These are phyloP conservation scores for Capromys pilorides DNA, from an alignment of 2,797 vertebrate genomes.

Conservation along the genomic window DNA sequence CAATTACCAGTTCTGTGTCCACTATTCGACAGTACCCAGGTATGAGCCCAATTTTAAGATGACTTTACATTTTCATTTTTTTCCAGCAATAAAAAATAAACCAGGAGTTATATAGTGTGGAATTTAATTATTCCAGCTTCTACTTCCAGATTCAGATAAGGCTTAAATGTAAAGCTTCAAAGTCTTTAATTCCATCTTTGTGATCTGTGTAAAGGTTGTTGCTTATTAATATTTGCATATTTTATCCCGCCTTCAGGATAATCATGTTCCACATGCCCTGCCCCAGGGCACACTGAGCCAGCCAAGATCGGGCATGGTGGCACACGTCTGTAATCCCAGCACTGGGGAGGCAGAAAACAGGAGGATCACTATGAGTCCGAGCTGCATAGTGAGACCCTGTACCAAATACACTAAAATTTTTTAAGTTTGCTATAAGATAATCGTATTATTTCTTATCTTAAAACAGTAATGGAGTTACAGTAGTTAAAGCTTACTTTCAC, in stretches of 20 bases:
- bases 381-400: too few species aligned
- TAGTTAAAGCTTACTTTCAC: not conserved
- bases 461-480: not conserved
- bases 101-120: not conserved
- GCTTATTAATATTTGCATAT: slow-evolving; percentile 22
- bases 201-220: not conserved
- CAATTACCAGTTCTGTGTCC: slow-evolving; percentile 97
- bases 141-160: not conserved
- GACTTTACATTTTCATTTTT: slow-evolving; percentile 38
- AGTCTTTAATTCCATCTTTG: not conserved
- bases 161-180: not conserved
- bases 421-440: not conserved
- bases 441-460: slow-evolving; percentile 23
- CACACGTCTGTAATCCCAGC: too few species aligned
- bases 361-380: too few species aligned
- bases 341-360: too few species aligned
- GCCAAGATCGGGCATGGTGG: too few species aligned
- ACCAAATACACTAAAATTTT: too few species aligned
- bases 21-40: slow-evolving; percentile 97
- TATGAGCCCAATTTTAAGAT: slow-evolving; percentile 78
- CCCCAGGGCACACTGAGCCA: too few species aligned
- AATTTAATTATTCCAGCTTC: not conserved
- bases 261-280: not conserved
- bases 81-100: slow-evolving; percentile 13
- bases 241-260: not conserved